These are phyloP conservation scores for Drosophila seguyi DNA, from an alignment of 1,140 invertebrate genomes.

Conservation along the genomic window DNA sequence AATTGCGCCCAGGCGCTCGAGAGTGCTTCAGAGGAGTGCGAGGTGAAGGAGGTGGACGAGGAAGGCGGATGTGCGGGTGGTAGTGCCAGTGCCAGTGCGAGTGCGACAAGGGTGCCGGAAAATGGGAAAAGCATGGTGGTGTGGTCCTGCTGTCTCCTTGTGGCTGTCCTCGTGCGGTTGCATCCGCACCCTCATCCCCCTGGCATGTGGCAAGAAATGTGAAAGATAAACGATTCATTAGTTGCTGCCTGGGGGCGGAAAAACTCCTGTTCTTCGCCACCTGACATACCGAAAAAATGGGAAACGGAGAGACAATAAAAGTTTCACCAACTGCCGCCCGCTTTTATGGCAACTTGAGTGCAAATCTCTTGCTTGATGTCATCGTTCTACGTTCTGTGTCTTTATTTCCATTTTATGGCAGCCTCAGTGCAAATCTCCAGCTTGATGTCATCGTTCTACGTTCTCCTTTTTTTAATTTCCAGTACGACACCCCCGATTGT, in stretches of 20 bases:
- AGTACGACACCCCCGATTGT: slow-evolving; percentile 76
- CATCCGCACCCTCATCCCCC: slow-evolving; percentile 36
- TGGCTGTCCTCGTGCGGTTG: slow-evolving; percentile 66
- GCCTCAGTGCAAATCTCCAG: slow-evolving; percentile 45
- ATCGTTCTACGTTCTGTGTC: slow-evolving; percentile 4
- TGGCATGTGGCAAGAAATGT: slow-evolving; percentile 77
- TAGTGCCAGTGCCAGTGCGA: neutral
- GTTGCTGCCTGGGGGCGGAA: slow-evolving; percentile 44
- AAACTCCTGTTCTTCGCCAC: neutral
- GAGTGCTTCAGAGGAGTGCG: slow-evolving; percentile 59
- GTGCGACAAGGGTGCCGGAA: slow-evolving; percentile 17
- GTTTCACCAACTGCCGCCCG: slow-evolving; percentile 42
- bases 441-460: slow-evolving; percentile 20
- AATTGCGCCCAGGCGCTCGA: slow-evolving; percentile 83
- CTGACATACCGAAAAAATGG: slow-evolving; percentile 17
- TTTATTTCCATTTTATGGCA: slow-evolving; percentile 50
- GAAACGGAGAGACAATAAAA: slow-evolving; percentile 43
- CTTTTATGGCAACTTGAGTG: slow-evolving; percentile 66
- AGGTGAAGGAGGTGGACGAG: slow-evolving; percentile 9
- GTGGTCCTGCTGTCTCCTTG: slow-evolving; percentile 20
- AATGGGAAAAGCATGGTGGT: neutral
- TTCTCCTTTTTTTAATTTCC: slow-evolving; percentile 23
- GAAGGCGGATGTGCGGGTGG: slow-evolving; percentile 11
- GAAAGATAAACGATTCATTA: slow-evolving; percentile 83
- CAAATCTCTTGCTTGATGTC: slow-evolving; percentile 37